These are phyloP conservation scores for Bradypus variegatus DNA, from an alignment of 2,797 vertebrate species.

Conservation along the genomic window DNA sequence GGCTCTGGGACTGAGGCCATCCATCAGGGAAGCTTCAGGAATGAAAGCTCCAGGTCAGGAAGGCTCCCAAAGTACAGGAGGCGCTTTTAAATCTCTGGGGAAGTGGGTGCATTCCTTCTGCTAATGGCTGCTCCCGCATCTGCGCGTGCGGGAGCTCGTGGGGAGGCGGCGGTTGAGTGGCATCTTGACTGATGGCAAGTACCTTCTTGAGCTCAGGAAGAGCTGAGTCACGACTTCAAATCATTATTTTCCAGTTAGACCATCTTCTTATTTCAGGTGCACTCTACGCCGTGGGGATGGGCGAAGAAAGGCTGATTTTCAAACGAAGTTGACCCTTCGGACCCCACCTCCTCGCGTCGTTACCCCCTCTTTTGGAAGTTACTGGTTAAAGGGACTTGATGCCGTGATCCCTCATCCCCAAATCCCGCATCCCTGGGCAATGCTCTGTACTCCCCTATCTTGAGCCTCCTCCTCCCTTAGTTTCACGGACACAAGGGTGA, in stretches of 20 bases:
- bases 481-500: background rate
- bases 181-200: background rate
- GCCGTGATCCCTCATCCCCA: background rate
- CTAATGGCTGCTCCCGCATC: background rate
- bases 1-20: constrained; percentile 11
- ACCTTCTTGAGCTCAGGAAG: constrained; percentile 36
- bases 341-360: background rate
- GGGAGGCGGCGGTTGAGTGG: background rate
- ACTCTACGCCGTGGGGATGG: background rate
- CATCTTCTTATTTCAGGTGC: constrained; percentile 1
- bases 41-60: background rate
- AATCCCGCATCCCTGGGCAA: background rate
- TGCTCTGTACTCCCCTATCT: background rate
- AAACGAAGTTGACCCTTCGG: background rate
- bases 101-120: background rate
- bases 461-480: background rate
- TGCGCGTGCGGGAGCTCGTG: background rate
- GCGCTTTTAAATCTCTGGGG: background rate
- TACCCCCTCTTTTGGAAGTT: background rate
- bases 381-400: background rate
- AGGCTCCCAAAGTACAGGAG: background rate
- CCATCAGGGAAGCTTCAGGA: background rate
- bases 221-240: constrained; percentile 38
- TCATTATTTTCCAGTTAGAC: constrained; percentile 39
- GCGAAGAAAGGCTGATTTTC: background rate